Evolutionary conservation across 2,797 vertebrate species (phyloP), one percentile per base, ranked within the genome.

Genomic region (Pampus argenteus): DNA sequence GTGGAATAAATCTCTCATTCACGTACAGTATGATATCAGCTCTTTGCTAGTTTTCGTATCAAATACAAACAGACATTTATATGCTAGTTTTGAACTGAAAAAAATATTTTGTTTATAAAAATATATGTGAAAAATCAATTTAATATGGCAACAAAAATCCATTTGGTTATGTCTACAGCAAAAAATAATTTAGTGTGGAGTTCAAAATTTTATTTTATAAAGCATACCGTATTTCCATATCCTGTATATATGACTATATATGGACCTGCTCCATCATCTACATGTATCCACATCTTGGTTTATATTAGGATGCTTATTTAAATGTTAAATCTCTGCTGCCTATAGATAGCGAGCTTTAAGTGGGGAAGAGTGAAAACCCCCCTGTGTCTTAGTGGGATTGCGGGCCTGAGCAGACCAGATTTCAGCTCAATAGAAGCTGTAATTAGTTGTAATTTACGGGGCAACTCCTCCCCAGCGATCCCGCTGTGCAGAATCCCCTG

Each of bases 371-470:
- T 87, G 80, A 90, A 91, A 86, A 86, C 81, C 81, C 85, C 76
- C 75, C 76, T 61, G 82, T 82, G 84, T 88, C 80, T 93, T 83
- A 60, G 70, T 71, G 80, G 83, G 84, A 85, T 74, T 65, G 79
- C 80, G 86, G 84, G 86, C 76, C 72, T 70, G 75, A 83, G 83
- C 85, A 78, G 83, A 74, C 88, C 86, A 81, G 67, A 91, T 90
- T 86, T 85, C 85, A 79, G 88, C 91, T 93, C 89, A 83, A 86
- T 89, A 85, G 90, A 85, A 86, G 82, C 90, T 87, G 92, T 94
- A 94, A 95, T 95, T 94, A 94, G 92, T 89, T 80, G 89, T 93
- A 94, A 95, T 95, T 94, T 94, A 94, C 86, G 58, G 89, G 88
- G 86, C 84, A 83, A 84, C 91, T 91, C 88, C 89, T 93, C 91